Evolutionary conservation across 2,113 vertebrate genomes (phyloP), one percentile per base, ranked within the genome.

Genomic region (Lepus americanus): DNA sequence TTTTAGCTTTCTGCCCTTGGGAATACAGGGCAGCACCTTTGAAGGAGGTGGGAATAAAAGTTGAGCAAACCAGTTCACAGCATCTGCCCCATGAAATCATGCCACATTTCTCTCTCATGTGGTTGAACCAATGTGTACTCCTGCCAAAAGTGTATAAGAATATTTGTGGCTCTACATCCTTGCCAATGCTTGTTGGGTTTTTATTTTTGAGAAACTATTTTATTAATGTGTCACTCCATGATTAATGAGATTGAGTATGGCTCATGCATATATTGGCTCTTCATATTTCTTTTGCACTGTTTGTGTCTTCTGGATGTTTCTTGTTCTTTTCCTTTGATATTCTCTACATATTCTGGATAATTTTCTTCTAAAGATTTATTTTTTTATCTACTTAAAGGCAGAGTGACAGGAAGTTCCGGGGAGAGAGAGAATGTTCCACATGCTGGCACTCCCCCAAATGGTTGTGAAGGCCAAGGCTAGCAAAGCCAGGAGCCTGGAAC

Each of bases 201-300:
- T 74, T 94, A 33, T 49, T 90, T 95, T 86, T 74, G 85, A 92
- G 72, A 92, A 82, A 63, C 78, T 88, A 64, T 92, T 95, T 85
- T 72, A 82, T 70, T 86, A 88, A 73, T 80, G 81, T 92, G 49
- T n/a, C 31, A 49, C 63, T 67, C 23, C 4, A 4, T 20, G 63
- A 84, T 73, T 94, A 77, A 90, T 53, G 81, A 92, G 72, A 49
- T 73, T 61, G 61, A 73, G 6, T 73, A 17, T 72, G 33, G 79
- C 51, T 93, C 63, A 10, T 63, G 6, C 23, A 13, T 51, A 31
- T 31, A 53, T 33, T 36, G 61, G 14, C 59, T 39, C 9, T 80
- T 83, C 31, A 1, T 61, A 4, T 70, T 70, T 91, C 11, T 25
- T 85, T 80, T 81, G 53, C 33, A 64, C 61, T 87, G 12, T 31